Conservation (phyloP, 2,113 vertebrate genomes). For the Pantherophis guttatus region DNA sequence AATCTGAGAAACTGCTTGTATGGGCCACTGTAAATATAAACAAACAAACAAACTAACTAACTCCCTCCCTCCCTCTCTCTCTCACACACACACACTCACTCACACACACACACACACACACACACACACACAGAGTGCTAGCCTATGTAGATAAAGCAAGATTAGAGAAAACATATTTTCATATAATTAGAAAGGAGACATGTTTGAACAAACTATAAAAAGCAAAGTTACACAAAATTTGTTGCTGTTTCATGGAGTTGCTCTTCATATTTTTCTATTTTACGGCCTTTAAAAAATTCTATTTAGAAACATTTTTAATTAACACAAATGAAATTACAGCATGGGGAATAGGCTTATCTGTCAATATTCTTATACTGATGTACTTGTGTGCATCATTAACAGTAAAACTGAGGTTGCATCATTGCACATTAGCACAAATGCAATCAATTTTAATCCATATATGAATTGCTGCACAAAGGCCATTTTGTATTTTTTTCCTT, state of each 20-base stretch:
- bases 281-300: not conserved
- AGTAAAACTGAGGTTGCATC: not conserved
- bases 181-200: not conserved
- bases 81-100: no score
- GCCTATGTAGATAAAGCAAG: not conserved
- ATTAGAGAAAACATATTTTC: not conserved
- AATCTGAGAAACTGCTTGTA: not conserved
- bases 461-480: not conserved
- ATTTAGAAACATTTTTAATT: not conserved
- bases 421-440: not conserved
- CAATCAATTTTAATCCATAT: not conserved
- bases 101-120: no score
- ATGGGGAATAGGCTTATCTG: not conserved
- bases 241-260: not conserved
- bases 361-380: not conserved
- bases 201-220: not conserved
- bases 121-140: no score
- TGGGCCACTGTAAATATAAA: not conserved
- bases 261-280: not conserved
- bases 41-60: no score
- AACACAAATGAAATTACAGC: not conserved
- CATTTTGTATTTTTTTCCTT: not conserved
- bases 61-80: no score
- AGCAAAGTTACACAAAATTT: not conserved
- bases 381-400: not conserved